Percentiles rank a stretch among this genome's conserved stretches.
phyloP scores from a whole-genome alignment of 2,888 invertebrate species.

The Phasia obesa region DNA sequence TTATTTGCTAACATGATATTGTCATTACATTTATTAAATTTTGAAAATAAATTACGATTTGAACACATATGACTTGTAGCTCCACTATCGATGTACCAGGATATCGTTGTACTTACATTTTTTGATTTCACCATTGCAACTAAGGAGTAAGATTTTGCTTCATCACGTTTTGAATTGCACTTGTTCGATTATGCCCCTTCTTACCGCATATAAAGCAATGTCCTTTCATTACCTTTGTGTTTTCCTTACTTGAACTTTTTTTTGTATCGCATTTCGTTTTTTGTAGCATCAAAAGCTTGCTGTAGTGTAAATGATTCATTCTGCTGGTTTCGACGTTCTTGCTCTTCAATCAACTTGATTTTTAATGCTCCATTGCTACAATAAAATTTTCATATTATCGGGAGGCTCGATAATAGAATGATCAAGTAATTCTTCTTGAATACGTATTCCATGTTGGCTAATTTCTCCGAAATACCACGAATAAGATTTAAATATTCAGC shows the following conservation, averaged over 20 bases:
- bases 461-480: constrained; percentile 30
- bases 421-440: constrained; percentile 53
- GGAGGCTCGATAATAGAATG: constrained; percentile 44
- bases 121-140: constrained; percentile 14
- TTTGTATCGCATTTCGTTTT: too few species aligned
- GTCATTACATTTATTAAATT: background rate
- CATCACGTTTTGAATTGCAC: constrained; percentile 1
- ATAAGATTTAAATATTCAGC: constrained; percentile 26
- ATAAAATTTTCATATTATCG: constrained; percentile 39
- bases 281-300: background rate
- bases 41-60: constrained; percentile 12
- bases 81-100: constrained; percentile 36
- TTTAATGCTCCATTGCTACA: constrained; percentile 50
- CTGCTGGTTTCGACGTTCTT: background rate
- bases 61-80: too few species aligned
- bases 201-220: too few species aligned
- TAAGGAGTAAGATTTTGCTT: too few species aligned
- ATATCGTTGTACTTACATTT: background rate
- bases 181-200: too few species aligned
- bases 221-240: too few species aligned
- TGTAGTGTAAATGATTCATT: background rate
- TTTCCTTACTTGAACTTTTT: too few species aligned
- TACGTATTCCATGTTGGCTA: constrained; percentile 43
- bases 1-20: constrained; percentile 10
- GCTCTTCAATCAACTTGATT: background rate